Conservation (phyloP, 2,797 vertebrate species). For the Naso thynnoides region DNA sequence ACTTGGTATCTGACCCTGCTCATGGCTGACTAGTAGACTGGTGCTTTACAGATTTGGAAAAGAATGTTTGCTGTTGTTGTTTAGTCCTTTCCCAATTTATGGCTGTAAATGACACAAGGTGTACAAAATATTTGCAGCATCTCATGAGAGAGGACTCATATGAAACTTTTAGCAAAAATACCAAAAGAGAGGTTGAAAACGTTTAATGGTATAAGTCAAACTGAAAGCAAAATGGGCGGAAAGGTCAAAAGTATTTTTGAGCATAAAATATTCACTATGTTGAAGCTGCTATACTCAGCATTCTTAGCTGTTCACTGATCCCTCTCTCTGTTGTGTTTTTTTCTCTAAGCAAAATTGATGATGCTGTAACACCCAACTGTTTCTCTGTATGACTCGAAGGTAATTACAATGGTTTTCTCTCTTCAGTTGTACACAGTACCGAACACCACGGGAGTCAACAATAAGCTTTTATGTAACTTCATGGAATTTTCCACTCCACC, state of each 20-base stretch:
- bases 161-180: neutral
- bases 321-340: constrained; percentile 17
- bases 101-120: neutral
- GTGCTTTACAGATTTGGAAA: constrained; percentile 16
- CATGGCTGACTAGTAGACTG: constrained; percentile 25
- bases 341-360: neutral
- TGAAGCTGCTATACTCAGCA: neutral
- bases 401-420: constrained; percentile 9
- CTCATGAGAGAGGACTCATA: neutral
- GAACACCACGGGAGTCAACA: neutral
- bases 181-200: neutral
- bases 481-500: neutral
- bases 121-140: neutral
- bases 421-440: neutral
- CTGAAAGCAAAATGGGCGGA: neutral
- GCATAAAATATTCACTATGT: neutral
- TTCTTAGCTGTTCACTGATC: neutral
- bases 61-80: constrained; percentile 9
- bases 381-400: constrained; percentile 12
- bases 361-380: neutral
- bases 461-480: neutral
- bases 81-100: neutral
- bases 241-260: neutral
- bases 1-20: constrained; percentile 33
- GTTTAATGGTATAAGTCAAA: neutral